phyloP scores from a whole-genome alignment of 1,140 invertebrate species.

The Epicauta chinensis region DNA sequence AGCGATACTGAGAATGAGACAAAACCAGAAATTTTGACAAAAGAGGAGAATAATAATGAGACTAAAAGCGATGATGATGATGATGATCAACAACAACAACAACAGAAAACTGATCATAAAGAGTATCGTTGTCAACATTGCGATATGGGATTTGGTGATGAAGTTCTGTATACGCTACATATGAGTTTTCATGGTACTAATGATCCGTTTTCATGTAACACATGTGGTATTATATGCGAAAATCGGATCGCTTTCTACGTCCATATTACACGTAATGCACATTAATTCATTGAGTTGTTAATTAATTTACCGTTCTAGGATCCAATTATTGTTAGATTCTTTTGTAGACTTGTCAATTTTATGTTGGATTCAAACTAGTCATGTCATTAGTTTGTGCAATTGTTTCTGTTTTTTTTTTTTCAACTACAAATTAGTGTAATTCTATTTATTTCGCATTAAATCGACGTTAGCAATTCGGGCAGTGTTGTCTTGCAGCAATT shows the following conservation, averaged over 20 bases:
- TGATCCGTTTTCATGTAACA: constrained; percentile 91
- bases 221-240: constrained; percentile 76
- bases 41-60: constrained; percentile 7
- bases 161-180: constrained; percentile 89
- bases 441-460: not conserved
- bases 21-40: not conserved
- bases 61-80: constrained; percentile 6
- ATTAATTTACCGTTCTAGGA: too few species aligned
- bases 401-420: not conserved
- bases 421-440: not conserved
- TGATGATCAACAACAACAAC: too few species aligned
- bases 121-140: constrained; percentile 75
- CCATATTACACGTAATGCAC: constrained; percentile 80
- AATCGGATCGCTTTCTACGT: constrained; percentile 87
- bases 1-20: not conserved
- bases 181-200: constrained; percentile 91
- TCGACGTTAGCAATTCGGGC: too few species aligned
- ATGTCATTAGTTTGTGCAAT: not conserved
- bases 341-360: not conserved
- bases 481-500: too few species aligned
- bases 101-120: too few species aligned
- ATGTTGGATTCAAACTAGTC: not conserved
- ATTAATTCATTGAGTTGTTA: constrained; percentile 55
- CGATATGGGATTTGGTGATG: constrained; percentile 84
- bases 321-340: too few species aligned